phyloP scores from a whole-genome alignment of 2,797 vertebrate genomes.

The Mormyrus hasselquistii region DNA sequence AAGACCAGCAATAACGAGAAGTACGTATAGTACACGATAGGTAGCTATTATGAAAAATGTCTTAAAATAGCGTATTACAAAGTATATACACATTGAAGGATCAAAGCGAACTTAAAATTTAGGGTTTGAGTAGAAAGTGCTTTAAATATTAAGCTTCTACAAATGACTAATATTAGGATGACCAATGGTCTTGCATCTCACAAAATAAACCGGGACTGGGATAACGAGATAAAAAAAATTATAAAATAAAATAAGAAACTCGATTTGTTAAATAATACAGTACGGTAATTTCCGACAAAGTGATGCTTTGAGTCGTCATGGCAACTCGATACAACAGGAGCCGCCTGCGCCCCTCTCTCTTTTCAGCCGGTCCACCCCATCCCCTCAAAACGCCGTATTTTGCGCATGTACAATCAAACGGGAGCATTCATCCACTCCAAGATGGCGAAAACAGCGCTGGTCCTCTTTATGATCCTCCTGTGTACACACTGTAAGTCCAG shows the following conservation, averaged over 20 bases:
- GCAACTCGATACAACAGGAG: slow-evolving; percentile 54
- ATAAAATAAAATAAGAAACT: neutral
- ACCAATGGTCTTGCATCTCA: neutral
- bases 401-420: slow-evolving; percentile 64
- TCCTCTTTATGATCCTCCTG: slow-evolving; percentile 63
- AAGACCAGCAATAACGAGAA: neutral
- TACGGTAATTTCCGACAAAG: slow-evolving; percentile 13
- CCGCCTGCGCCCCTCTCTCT: slow-evolving; percentile 29
- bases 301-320: slow-evolving; percentile 64
- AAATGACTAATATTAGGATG: neutral
- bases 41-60: neutral
- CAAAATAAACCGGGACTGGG: neutral
- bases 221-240: neutral
- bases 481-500: slow-evolving; percentile 67
- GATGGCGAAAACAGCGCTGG: slow-evolving; percentile 72
- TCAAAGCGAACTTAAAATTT: neutral
- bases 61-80: neutral
- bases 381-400: slow-evolving; percentile 58
- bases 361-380: slow-evolving; percentile 41
- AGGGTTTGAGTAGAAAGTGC: neutral
- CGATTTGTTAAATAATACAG: neutral
- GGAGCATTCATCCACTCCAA: slow-evolving; percentile 66
- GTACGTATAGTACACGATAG: neutral
- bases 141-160: neutral
- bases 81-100: neutral